A percentile compares a stretch with the other conserved stretches of the same genome.
Evolutionary conservation across 2,888 invertebrate genomes (phyloP).

Genomic region (Electrophaes corylata): DNA sequence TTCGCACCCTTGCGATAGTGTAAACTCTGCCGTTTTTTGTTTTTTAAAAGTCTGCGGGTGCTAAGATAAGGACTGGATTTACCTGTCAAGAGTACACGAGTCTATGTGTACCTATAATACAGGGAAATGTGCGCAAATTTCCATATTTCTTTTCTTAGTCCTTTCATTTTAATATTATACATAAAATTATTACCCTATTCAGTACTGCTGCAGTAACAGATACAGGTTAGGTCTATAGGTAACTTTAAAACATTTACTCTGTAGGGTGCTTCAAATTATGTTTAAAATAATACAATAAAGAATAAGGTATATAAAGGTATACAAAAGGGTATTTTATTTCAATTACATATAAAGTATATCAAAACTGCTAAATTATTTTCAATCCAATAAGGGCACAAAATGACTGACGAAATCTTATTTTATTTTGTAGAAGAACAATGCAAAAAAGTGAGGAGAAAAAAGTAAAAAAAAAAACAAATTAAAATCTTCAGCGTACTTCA

Average conservation of each 20-base stretch:
- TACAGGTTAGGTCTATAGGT: no score
- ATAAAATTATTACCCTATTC: no score
- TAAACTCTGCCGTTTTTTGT: conserved; percentile 60
- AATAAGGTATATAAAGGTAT: no score
- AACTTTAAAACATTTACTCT: no score
- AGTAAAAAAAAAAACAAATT: conserved; percentile 15
- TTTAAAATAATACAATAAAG: no score
- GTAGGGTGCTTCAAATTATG: no score
- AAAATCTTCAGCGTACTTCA: conserved; percentile 18
- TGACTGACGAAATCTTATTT: neutral
- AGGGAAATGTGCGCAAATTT: neutral
- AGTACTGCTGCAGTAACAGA: no score
- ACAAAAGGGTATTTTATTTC: no score
- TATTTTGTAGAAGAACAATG: neutral
- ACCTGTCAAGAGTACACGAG: conserved; percentile 8
- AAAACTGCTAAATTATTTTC: neutral
- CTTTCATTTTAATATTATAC: no score
- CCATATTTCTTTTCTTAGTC: neutral
- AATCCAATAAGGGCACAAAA: neutral
- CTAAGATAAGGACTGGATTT: conserved; percentile 61
- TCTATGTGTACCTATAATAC: neutral
- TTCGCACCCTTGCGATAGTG: conserved; percentile 64
- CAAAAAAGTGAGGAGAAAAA: conserved; percentile 1
- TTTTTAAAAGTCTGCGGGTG: conserved; percentile 70
- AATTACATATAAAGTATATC: no score